These are phyloP conservation scores for Linyphia triangularis DNA, from an alignment of 2,888 invertebrate species.

Conservation along the genomic window DNA sequence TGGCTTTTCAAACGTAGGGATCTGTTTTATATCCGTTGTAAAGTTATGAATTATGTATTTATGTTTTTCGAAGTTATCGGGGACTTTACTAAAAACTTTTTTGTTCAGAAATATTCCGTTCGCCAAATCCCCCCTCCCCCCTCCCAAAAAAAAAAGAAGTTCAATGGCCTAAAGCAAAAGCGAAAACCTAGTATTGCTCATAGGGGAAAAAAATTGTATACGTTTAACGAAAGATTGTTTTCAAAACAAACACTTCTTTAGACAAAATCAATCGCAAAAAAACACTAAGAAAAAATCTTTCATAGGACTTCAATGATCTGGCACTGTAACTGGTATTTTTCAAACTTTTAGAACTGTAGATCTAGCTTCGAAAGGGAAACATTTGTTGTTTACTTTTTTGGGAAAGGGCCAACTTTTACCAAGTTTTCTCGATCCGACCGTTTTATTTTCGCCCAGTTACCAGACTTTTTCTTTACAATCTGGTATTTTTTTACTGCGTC, in stretches of 20 bases:
- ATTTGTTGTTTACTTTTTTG: constrained; percentile 34
- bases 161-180: background rate
- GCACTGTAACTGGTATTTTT: constrained; percentile 26
- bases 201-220: constrained; percentile 7
- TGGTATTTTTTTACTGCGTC: background rate
- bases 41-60: background rate
- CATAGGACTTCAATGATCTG: constrained; percentile 29
- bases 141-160: background rate
- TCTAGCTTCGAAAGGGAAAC: constrained; percentile 36
- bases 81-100: background rate
- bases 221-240: constrained; percentile 56
- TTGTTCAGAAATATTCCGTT: background rate
- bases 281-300: constrained; percentile 16
- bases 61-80: background rate
- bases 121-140: background rate
- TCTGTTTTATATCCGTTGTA: background rate
- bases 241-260: constrained; percentile 44
- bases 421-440: background rate
- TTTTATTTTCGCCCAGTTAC: constrained; percentile 36
- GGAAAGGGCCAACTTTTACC: constrained; percentile 31
- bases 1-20: background rate
- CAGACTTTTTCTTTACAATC: constrained; percentile 27
- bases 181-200: background rate
- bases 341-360: constrained; percentile 18
- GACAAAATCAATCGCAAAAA: constrained; percentile 47